A percentile compares a stretch with the other conserved stretches of the same genome.
These are phyloP conservation scores for Gibbula magus DNA, from an alignment of 2,888 invertebrate species.

Conservation along the genomic window DNA sequence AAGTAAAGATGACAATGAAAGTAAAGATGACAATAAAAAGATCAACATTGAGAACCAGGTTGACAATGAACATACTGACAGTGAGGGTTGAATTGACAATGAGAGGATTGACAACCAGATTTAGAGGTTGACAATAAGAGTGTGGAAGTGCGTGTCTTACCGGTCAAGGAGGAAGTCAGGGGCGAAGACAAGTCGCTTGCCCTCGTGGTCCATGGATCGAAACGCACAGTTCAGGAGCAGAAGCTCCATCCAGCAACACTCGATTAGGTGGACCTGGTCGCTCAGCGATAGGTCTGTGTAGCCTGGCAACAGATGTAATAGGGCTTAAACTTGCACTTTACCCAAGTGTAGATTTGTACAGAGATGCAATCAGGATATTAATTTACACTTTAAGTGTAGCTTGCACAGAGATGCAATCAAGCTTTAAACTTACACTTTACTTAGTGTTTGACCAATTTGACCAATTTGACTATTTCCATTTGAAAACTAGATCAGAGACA, in stretches of 20 bases:
- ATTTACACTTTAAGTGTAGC: too few species aligned
- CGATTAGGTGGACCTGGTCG: constrained; percentile 71
- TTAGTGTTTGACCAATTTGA: too few species aligned
- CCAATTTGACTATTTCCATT: too few species aligned
- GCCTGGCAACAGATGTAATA: constrained; percentile 49
- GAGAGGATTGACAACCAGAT: too few species aligned
- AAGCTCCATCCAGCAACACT: constrained; percentile 72
- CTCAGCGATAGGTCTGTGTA: constrained; percentile 68
- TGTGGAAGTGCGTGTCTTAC: constrained; percentile 36
- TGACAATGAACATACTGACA: background rate
- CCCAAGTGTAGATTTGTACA: too few species aligned
- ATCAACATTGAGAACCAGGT: background rate
- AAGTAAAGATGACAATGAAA: background rate
- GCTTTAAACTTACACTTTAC: too few species aligned
- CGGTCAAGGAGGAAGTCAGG: constrained; percentile 68
- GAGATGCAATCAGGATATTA: too few species aligned
- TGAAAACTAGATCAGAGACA: too few species aligned
- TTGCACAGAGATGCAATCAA: too few species aligned
- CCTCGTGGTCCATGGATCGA: constrained; percentile 66
- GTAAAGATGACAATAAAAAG: background rate
- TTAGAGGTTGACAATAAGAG: too few species aligned
- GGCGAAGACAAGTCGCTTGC: constrained; percentile 63
- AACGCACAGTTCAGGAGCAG: constrained; percentile 68
- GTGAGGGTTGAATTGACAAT: too few species aligned
- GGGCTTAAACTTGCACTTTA: background rate